Conservation (phyloP, 53 echinoderm and acorn worm species). For the Henricia sp. region DNA sequence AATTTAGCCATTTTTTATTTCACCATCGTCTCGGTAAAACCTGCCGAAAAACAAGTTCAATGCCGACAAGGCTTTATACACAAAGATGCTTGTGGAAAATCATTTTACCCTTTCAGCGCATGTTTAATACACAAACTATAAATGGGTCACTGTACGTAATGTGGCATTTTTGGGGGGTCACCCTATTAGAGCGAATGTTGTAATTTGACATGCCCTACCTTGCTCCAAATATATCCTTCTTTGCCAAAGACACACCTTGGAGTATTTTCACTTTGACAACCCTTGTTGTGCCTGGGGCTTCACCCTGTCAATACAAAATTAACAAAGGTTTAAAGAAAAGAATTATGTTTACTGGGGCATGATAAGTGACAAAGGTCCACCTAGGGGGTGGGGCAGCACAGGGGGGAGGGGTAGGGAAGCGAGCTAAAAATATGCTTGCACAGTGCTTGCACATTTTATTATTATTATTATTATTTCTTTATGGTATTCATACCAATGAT, state of each 20-base stretch:
- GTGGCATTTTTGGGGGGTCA: not conserved
- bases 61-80: not conserved
- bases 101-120: not conserved
- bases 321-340: not conserved
- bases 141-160: not conserved
- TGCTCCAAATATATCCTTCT: conserved; percentile 99
- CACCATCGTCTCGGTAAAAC: no score
- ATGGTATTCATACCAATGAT: no score
- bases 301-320: conserved; percentile 48
- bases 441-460: no score
- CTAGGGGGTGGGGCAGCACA: no score
- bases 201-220: no score
- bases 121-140: not conserved
- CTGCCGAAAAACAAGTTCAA: no score
- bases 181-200: not conserved
- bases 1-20: no score
- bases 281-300: conserved; percentile 73
- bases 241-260: conserved; percentile 87
- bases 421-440: no score
- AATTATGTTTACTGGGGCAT: not conserved
- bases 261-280: conserved; percentile 79
- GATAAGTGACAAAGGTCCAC: not conserved
- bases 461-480: no score
- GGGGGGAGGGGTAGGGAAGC: no score
- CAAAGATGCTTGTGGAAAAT: not conserved